phyloP scores from a whole-genome alignment of 2,888 invertebrate species.

The Mesochorus sp. region DNA sequence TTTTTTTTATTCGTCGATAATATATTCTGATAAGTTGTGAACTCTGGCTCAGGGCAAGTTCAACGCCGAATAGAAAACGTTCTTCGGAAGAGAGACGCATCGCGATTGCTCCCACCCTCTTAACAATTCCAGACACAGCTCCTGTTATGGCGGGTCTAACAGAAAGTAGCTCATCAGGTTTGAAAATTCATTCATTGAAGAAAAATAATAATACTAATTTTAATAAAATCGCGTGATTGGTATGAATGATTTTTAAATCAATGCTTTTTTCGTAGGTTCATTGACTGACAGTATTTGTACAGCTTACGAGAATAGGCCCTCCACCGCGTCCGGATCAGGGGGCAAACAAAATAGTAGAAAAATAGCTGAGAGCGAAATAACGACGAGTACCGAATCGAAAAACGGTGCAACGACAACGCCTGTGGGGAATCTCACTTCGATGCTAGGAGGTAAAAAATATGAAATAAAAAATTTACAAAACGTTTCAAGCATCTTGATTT shows the following conservation, averaged over 20 bases:
- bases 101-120: slow-evolving; percentile 81
- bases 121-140: slow-evolving; percentile 82
- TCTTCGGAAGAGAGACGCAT: slow-evolving; percentile 83
- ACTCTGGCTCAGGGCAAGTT: slow-evolving; percentile 69
- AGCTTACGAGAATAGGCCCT: slow-evolving; percentile 83
- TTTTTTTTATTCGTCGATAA: not conserved
- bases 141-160: slow-evolving; percentile 82
- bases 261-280: slow-evolving; percentile 79
- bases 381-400: slow-evolving; percentile 49
- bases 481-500: not conserved
- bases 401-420: slow-evolving; percentile 66
- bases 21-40: slow-evolving; percentile 39
- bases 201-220: not conserved
- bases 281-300: slow-evolving; percentile 86
- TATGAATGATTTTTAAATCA: not conserved
- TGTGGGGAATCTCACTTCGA: slow-evolving; percentile 76
- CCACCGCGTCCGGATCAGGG: slow-evolving; percentile 60
- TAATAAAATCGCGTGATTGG: not conserved
- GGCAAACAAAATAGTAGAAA: slow-evolving; percentile 39
- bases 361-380: slow-evolving; percentile 44
- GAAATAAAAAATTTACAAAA: slow-evolving; percentile 7
- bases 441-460: slow-evolving; percentile 82
- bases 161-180: slow-evolving; percentile 86
- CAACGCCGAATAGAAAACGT: slow-evolving; percentile 80
- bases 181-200: slow-evolving; percentile 39